These are phyloP conservation scores for Hecatera dysodea DNA, from an alignment of 2,888 invertebrate genomes.

Conservation along the genomic window DNA sequence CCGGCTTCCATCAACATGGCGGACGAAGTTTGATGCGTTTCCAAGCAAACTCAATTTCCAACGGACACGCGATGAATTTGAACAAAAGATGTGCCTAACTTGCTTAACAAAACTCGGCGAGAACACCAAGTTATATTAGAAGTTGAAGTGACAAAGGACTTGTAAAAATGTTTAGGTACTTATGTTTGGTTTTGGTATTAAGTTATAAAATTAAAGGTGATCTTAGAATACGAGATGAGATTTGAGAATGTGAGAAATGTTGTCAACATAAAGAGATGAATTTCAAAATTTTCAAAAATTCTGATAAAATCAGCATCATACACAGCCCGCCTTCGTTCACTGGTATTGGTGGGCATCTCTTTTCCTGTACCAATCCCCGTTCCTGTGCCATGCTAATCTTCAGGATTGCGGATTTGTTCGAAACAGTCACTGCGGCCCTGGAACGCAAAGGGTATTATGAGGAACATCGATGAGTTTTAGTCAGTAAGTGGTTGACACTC, in stretches of 20 bases:
- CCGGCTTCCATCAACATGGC: slow-evolving; percentile 24
- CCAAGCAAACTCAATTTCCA: slow-evolving; percentile 57
- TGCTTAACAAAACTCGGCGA: slow-evolving; percentile 23
- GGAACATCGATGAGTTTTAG: no score
- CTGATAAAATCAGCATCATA: no score
- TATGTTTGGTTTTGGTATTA: slow-evolving; percentile 4
- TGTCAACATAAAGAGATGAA: neutral
- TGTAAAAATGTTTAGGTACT: neutral
- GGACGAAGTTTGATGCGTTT: slow-evolving; percentile 52
- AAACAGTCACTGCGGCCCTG: no score
- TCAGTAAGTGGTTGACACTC: no score
- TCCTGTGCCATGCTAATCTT: no score
- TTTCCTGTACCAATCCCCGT: no score
- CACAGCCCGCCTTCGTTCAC: no score
- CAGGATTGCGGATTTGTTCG: no score
- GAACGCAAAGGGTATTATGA: no score
- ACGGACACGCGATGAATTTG: slow-evolving; percentile 52
- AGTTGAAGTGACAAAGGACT: slow-evolving; percentile 8
- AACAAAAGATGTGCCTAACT: slow-evolving; percentile 48
- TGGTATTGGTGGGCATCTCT: no score
- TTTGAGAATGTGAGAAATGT: neutral
- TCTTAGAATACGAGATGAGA: neutral
- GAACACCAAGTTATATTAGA: slow-evolving; percentile 30
- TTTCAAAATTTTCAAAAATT: no score
- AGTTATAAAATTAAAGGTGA: neutral